Base-by-base conservation (phyloP, 64 coral and sea anemone genomes). In the Porites lutea region DNA sequence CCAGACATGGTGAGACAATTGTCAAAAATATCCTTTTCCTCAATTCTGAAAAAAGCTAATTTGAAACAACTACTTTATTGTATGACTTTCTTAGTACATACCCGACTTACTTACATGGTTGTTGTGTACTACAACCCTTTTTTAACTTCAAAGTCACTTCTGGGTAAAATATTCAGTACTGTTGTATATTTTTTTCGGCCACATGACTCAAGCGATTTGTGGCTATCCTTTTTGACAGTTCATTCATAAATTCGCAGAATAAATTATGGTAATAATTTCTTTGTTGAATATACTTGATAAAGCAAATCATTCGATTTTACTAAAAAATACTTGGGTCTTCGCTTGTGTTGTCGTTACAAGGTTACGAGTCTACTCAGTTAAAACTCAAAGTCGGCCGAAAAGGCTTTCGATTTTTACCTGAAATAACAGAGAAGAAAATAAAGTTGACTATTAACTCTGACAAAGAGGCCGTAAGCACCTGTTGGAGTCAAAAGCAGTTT, bases 241-340 rank as follows among this genome's bases (percentile, higher is more conserved):
- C 59, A 64, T 48, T 82, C 81, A 68, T 75, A 18, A 47, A 3
- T 18, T 76, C 27, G 48, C 45, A 11, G 81, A 84, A 84, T 84
- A 84, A 84, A 84, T 84, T 68, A 84, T 68, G 46, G 13, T n/a
- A 22, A 68, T 68, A 84, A 84, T 84, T 84, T 84, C 81, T 84
- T 84, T 84, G 81, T 84, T 84, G 19, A 46, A 52, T 68, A 84
- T 68, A 15, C 46, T 11, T 84, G 61, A 48, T 11, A 19, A 43
- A 44, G 27, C 52, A 83, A 47, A 51, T 76, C 8, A 15, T 13
- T 46, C 5, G 73, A 18, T 50, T 4, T 52, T 2, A 9, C 54
- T 45, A 51, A 65, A 65, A 64, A 65, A 65, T 16, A 9, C 13
- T 16, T 18, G 18, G 4, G 18, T 18, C 7, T 59, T 9, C 58